A percentile compares a stretch with the other conserved stretches of the same genome.
Evolutionary conservation across 2,113 vertebrate genomes (phyloP).

Genomic region (Oophaga pumilio): DNA sequence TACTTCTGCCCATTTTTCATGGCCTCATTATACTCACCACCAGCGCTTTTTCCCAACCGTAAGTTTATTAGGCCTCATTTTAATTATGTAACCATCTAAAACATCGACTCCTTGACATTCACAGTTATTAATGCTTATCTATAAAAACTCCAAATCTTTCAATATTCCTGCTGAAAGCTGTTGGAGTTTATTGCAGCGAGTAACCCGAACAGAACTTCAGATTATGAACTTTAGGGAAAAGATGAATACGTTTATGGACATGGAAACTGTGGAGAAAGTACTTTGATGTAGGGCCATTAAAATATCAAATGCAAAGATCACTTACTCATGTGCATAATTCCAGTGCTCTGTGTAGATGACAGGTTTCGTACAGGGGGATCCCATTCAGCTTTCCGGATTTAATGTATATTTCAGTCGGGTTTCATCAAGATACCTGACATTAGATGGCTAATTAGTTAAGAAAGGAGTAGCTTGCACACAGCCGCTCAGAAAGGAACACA

Average conservation of each 20-base stretch:
- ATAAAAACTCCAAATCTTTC: conserved; percentile 77
- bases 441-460: conserved; percentile 37
- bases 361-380: conserved; percentile 58
- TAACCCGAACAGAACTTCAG: conserved; percentile 81
- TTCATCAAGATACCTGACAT: conserved; percentile 47
- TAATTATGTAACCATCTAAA: conserved; percentile 93
- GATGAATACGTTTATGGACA: conserved; percentile 77
- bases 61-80: conserved; percentile 87
- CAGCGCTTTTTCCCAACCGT: background rate
- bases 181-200: conserved; percentile 78
- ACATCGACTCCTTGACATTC: conserved; percentile 70
- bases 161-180: conserved; percentile 79
- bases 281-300: conserved; percentile 69
- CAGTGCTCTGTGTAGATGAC: conserved; percentile 63
- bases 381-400: conserved; percentile 38
- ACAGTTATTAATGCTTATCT: conserved; percentile 81
- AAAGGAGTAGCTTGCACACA: conserved; percentile 10
- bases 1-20: background rate
- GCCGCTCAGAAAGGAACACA: background rate
- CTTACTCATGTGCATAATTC: conserved; percentile 68
- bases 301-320: conserved; percentile 70
- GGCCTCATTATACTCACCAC: background rate
- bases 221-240: conserved; percentile 79
- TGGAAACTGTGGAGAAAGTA: conserved; percentile 69
- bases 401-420: conserved; percentile 39